Conservation (phyloP, 2,888 invertebrate genomes). For the Eupithecia inturbata region DNA sequence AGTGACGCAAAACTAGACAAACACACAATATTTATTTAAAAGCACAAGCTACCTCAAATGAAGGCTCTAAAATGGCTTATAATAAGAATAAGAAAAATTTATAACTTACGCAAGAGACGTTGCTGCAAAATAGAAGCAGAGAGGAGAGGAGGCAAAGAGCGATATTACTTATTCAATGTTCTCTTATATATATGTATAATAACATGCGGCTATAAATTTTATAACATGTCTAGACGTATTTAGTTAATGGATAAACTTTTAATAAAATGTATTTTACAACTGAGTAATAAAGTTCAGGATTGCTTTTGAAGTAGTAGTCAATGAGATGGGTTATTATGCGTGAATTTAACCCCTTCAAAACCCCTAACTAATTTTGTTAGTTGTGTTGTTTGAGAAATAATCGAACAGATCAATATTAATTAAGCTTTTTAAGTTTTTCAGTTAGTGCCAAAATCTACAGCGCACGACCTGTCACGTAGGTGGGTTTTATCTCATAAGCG, state of each 20-base stretch:
- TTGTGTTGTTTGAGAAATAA: too few relatives aligned
- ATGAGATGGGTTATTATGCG: conserved; percentile 18
- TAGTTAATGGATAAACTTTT: conserved; percentile 21
- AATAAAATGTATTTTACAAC: conserved; percentile 18
- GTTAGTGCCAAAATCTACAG: too few relatives aligned
- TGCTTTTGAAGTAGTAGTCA: conserved; percentile 13
- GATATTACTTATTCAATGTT: background rate
- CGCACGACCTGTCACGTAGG: too few relatives aligned
- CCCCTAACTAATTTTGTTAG: too few relatives aligned
- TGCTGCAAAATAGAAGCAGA: background rate
- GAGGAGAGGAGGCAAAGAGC: background rate
- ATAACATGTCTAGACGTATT: conserved; percentile 25
- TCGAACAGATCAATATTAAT: too few relatives aligned
- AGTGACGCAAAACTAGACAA: background rate
- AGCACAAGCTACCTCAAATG: too few relatives aligned
- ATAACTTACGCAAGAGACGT: background rate
- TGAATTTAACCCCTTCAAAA: background rate
- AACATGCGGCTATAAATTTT: conserved; percentile 13
- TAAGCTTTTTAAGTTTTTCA: too few relatives aligned
- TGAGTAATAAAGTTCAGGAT: conserved; percentile 24
- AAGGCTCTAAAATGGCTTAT: too few relatives aligned
- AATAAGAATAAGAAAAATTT: too few relatives aligned
- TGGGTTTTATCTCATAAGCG: too few relatives aligned
- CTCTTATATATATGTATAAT: background rate
- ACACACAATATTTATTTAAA: too few relatives aligned